These are phyloP conservation scores for Chalcis sispes DNA, from an alignment of 2,888 invertebrate genomes.

Conservation along the genomic window DNA sequence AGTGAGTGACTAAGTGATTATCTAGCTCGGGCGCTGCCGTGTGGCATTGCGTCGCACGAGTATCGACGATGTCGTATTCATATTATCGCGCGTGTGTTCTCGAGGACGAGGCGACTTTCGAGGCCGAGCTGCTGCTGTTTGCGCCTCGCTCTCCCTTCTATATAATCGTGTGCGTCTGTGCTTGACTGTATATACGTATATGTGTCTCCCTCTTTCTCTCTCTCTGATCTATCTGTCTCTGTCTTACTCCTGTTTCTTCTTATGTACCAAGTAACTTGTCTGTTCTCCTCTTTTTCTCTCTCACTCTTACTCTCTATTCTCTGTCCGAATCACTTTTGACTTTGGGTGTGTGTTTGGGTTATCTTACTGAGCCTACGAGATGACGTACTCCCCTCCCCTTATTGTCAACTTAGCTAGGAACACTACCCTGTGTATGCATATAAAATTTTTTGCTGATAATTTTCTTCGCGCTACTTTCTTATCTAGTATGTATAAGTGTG, in stretches of 20 bases:
- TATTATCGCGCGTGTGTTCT: conserved; percentile 1
- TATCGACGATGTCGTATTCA: not conserved
- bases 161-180: not conserved
- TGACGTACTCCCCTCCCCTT: not conserved
- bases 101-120: conserved; percentile 53
- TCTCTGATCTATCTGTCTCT: conserved; percentile 3
- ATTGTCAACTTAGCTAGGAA: too few relatives aligned
- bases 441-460: too few relatives aligned
- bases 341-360: conserved; percentile 33
- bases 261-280: conserved; percentile 24
- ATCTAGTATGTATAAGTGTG: not conserved
- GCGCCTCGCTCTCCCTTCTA: conserved; percentile 8
- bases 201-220: conserved; percentile 24
- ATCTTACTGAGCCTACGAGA: not conserved
- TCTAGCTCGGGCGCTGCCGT: not conserved
- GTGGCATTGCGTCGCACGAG: too few relatives aligned
- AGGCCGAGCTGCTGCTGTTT: conserved; percentile 23
- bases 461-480: not conserved
- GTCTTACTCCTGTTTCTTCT: conserved; percentile 12
- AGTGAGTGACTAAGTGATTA: conserved; percentile 19
- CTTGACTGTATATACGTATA: too few relatives aligned
- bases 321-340: conserved; percentile 29
- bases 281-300: not conserved
- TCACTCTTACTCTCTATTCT: not conserved
- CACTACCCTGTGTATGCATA: too few relatives aligned